A percentile compares a stretch with the other conserved stretches of the same genome.
Conservation (phyloP, 2,113 vertebrate species). For the Egretta garzetta region DNA sequence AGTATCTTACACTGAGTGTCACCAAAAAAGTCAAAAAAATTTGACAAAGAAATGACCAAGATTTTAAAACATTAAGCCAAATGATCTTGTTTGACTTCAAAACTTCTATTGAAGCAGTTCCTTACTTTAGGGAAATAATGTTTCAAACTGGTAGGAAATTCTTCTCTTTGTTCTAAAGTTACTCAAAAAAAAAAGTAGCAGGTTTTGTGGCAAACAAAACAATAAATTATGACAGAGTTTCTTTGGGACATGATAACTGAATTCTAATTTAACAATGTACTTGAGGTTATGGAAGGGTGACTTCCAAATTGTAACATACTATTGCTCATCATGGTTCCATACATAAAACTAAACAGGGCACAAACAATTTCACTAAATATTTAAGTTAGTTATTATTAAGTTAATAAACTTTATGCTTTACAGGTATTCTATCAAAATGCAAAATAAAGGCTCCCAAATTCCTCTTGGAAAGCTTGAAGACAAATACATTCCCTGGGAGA, state of each 20-base stretch:
- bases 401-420: neutral
- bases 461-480: neutral
- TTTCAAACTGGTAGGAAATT: neutral
- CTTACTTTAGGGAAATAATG: neutral
- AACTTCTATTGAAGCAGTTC: neutral
- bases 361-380: neutral
- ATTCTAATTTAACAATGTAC: neutral
- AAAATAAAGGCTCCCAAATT: neutral
- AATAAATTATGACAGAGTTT: neutral
- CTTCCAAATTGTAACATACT: neutral
- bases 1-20: conserved; percentile 2
- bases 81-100: neutral
- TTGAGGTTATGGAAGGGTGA: neutral
- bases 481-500: neutral
- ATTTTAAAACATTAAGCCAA: conserved; percentile 32
- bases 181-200: neutral
- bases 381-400: neutral
- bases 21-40: conserved; percentile 5
- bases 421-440: neutral
- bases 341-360: neutral
- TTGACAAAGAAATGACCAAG: conserved; percentile 3
- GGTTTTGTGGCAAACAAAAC: neutral
- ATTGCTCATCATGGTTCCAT: neutral
- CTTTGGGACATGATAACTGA: neutral
- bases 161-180: neutral